Evolutionary conservation across 2,113 vertebrate species (phyloP), one percentile per base, ranked within the genome.

Genomic region (Python bivittatus): DNA sequence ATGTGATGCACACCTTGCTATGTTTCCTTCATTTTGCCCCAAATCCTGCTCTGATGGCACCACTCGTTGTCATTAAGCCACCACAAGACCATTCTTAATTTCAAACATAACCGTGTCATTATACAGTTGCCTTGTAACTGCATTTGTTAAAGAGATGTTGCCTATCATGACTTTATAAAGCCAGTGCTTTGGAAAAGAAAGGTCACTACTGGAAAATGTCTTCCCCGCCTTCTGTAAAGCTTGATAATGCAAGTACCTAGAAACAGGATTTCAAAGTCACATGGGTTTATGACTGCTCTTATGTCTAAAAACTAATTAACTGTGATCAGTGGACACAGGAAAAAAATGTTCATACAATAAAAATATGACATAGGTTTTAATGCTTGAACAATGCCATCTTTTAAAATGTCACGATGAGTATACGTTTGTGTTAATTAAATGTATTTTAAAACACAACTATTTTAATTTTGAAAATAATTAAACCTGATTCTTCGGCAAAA

Each of bases 251-350:
- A 91, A 48, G 58, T 95, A 88, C 93, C 94, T 93, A 94, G 95
- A 97, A 97, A 94, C 91, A 91, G 61, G 91, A 89, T 96, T 95
- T 96, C 96, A 97, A 97, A 97, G 96, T 96, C 72, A 84, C 95
- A 95, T 94, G 95, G 93, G 93, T 97, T 97, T 96, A 96, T 93
- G 95, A 95, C 93, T 96, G 90, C 93, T 97, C 95, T 93, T 96
- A 95, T 23, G 54, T 94, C 86, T 92, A 92, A 97, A 95, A 95
- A 95, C 94, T 97, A 98, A 98, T 98, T 97, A 98, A 95, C 94
- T 96, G 94, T 96, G 96, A 97, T 97, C 97, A 96, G 96, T 56
- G 97, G 97, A 97, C 97, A 96, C 95, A 96, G 88, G 96, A 96
- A 96, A 96, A 93, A 97, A 95, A 92, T 94, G 95, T 96, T 96